phyloP scores from a whole-genome alignment of 2,113 vertebrate species.

The Taurulus bubalis region DNA sequence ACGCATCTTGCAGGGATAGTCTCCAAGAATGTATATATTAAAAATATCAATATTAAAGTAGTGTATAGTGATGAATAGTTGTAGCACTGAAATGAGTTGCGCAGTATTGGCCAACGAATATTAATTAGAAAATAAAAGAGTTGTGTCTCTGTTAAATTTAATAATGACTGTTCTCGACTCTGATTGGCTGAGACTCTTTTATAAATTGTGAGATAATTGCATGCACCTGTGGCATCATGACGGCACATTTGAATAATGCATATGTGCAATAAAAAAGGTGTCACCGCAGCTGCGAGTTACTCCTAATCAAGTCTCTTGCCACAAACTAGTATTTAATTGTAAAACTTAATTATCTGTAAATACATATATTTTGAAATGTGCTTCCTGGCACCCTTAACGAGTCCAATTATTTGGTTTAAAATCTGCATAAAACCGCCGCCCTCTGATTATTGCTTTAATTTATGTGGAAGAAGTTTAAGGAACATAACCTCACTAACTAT shows the following conservation, averaged over 20 bases:
- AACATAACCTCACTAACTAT: slow-evolving; percentile 33
- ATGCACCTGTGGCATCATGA: slow-evolving; percentile 21
- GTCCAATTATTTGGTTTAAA: slow-evolving; percentile 31
- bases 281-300: background rate
- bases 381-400: background rate
- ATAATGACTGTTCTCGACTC: background rate
- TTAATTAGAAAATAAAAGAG: background rate
- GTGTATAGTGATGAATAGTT: background rate
- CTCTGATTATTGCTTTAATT: slow-evolving; percentile 45
- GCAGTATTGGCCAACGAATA: background rate
- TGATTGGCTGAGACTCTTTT: slow-evolving; percentile 34
- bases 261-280: background rate
- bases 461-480: slow-evolving; percentile 27
- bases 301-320: background rate
- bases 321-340: slow-evolving; percentile 18
- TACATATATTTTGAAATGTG: slow-evolving; percentile 6
- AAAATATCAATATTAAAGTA: background rate
- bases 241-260: background rate
- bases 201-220: slow-evolving; percentile 24
- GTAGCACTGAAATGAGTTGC: background rate
- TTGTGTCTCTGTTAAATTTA: background rate
- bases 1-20: background rate
- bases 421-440: slow-evolving; percentile 31
- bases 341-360: slow-evolving; percentile 4
- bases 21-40: background rate